phyloP scores from a whole-genome alignment of 2,797 vertebrate genomes.

The Sebastes matsubarae region DNA sequence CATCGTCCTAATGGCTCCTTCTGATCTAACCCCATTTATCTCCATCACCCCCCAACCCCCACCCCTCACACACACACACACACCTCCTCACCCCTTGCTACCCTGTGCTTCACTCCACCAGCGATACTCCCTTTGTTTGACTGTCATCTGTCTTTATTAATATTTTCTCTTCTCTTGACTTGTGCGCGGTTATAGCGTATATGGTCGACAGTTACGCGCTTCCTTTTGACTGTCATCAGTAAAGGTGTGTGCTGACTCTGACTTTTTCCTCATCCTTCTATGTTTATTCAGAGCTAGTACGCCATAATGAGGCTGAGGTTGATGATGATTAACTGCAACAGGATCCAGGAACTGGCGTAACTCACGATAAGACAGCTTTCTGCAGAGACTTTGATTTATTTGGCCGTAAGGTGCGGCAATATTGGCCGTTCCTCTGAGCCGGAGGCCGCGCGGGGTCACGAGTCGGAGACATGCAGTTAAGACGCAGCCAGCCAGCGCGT shows the following conservation, averaged over 20 bases:
- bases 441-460: slow-evolving; percentile 65
- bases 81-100: neutral
- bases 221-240: slow-evolving; percentile 17
- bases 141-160: slow-evolving; percentile 66
- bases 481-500: slow-evolving; percentile 53
- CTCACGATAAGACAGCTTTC: slow-evolving; percentile 71
- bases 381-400: slow-evolving; percentile 74
- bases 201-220: slow-evolving; percentile 16
- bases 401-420: slow-evolving; percentile 61
- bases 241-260: slow-evolving; percentile 2
- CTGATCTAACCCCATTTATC: slow-evolving; percentile 77
- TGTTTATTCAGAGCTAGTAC: slow-evolving; percentile 66
- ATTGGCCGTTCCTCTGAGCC: slow-evolving; percentile 42
- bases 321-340: slow-evolving; percentile 75
- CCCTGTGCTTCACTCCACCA: slow-evolving; percentile 27
- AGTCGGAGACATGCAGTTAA: slow-evolving; percentile 69
- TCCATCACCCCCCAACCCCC: slow-evolving; percentile 51
- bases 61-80: neutral
- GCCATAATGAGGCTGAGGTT: slow-evolving; percentile 69
- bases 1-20: slow-evolving; percentile 72
- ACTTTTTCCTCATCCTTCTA: slow-evolving; percentile 41
- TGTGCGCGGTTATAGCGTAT: slow-evolving; percentile 9
- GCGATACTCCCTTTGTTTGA: slow-evolving; percentile 56
- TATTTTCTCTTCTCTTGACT: slow-evolving; percentile 18
- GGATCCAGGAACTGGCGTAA: slow-evolving; percentile 62